A percentile compares a stretch with the other conserved stretches of the same genome.
phyloP scores from a whole-genome alignment of 2,888 invertebrate genomes.

The Frankliniella intonsa region DNA sequence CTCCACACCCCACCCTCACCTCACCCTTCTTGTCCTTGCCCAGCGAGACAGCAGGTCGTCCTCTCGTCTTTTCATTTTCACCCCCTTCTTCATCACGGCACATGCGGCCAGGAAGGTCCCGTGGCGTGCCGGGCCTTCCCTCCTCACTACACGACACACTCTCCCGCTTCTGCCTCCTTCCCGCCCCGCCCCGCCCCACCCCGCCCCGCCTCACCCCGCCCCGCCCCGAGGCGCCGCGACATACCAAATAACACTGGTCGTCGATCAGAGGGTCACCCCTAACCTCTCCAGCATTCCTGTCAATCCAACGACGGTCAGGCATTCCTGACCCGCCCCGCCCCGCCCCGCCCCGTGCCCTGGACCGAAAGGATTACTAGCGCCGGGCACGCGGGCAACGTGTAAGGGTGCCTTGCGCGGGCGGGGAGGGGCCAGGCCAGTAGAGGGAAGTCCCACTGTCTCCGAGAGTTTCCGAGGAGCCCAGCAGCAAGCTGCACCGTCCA shows the following conservation, averaged over 20 bases:
- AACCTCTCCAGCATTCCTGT: not conserved
- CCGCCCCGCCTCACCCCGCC: not conserved
- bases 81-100: not conserved
- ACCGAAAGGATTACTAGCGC: not conserved
- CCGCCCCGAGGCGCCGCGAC: not conserved
- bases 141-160: not conserved
- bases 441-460: too few species aligned
- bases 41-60: too few species aligned
- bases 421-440: too few species aligned
- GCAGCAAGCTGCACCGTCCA: too few species aligned
- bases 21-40: not conserved
- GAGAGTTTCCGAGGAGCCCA: too few species aligned
- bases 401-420: not conserved
- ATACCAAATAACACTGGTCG: constrained; percentile 1
- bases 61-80: not conserved
- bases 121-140: too few species aligned
- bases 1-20: not conserved
- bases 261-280: not conserved
- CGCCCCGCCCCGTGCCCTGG: not conserved
- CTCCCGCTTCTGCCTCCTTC: too few species aligned
- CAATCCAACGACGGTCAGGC: not conserved
- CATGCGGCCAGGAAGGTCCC: too few species aligned
- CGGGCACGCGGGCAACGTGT: not conserved
- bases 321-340: too few species aligned
- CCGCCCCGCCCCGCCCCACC: not conserved